Conservation (phyloP, 2,888 invertebrate species). For the Scelioninae gen. 1 region DNA sequence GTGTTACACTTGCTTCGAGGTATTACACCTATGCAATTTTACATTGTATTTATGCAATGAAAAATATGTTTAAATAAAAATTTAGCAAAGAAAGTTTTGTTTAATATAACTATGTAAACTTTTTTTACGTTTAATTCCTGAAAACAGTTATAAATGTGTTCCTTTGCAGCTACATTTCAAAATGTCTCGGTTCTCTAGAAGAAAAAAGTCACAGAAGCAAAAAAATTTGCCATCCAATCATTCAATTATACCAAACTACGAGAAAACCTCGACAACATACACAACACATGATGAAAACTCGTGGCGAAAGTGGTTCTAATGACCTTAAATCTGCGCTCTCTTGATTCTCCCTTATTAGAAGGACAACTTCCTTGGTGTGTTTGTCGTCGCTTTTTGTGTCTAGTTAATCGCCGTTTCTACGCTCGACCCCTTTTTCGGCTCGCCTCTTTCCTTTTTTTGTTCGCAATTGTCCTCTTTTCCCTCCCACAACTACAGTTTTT, state of each 20-base stretch:
- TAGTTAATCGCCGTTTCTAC: conserved; percentile 11
- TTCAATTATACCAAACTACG: conserved; percentile 31
- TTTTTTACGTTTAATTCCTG: no score
- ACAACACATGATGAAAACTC: conserved; percentile 43
- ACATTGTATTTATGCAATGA: no score
- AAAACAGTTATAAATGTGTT: no score
- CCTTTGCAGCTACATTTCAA: background rate
- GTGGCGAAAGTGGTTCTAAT: conserved; percentile 57
- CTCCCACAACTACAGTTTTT: conserved; percentile 6
- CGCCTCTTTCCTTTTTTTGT: background rate
- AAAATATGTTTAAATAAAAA: no score
- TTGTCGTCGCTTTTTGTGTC: conserved; percentile 4
- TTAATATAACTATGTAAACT: no score
- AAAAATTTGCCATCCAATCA: conserved; percentile 30
- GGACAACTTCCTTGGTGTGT: conserved; percentile 29
- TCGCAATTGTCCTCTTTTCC: conserved; percentile 10
- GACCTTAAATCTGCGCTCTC: conserved; percentile 54
- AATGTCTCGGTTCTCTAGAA: background rate
- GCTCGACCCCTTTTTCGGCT: conserved; percentile 17
- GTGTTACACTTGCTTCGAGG: no score
- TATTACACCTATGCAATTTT: no score
- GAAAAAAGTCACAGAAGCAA: background rate
- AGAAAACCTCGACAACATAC: conserved; percentile 10
- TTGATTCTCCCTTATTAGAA: conserved; percentile 37
- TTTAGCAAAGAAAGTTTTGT: no score